These are phyloP conservation scores for Galagoides demidoff DNA, from an alignment of 2,797 vertebrate genomes.

Conservation along the genomic window DNA sequence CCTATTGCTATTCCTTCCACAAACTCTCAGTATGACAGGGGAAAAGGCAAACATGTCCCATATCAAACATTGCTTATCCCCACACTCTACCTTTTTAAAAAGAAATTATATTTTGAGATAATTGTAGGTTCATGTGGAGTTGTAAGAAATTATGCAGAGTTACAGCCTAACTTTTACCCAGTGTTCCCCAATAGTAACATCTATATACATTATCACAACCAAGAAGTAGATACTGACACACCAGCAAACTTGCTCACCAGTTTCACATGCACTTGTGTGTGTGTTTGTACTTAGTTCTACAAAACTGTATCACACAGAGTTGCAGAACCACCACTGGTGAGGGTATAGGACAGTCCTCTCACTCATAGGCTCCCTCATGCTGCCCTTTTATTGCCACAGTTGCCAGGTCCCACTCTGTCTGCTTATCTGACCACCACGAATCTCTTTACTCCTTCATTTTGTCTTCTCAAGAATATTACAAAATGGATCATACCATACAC, in stretches of 20 bases:
- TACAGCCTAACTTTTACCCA: background rate
- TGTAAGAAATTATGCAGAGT: background rate
- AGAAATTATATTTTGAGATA: background rate
- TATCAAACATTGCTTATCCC: background rate
- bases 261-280: background rate
- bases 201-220: background rate
- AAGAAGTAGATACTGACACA: background rate
- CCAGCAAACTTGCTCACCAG: background rate
- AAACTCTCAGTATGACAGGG: background rate
- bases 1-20: background rate
- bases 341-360: background rate
- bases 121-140: background rate
- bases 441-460: background rate
- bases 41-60: background rate
- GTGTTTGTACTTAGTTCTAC: background rate
- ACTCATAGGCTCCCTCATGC: background rate
- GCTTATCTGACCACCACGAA: background rate
- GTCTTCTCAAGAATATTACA: background rate
- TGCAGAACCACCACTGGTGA: background rate
- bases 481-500: background rate
- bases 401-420: background rate
- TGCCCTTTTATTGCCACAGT: background rate
- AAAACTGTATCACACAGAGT: background rate
- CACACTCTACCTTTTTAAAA: background rate
- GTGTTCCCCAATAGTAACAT: background rate